Evolutionary conservation across 2,113 vertebrate genomes (phyloP).

Genomic region (Lycocorax pyrrhopterus): DNA sequence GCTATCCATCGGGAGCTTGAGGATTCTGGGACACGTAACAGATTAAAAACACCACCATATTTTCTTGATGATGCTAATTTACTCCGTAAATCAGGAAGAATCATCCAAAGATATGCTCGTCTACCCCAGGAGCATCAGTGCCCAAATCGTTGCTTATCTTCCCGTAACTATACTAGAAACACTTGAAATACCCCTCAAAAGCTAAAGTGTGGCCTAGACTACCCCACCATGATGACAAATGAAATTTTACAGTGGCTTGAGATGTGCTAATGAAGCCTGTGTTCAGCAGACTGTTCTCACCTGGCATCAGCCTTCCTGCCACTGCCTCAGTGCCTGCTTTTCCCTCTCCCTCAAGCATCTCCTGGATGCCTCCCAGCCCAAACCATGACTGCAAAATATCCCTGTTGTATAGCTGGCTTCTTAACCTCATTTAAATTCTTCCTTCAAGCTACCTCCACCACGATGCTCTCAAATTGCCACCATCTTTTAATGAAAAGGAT

Average conservation of each 20-base stretch:
- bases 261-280: neutral
- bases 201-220: neutral
- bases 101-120: accelerated
- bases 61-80: neutral
- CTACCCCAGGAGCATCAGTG: neutral
- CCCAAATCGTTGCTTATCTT: accelerated
- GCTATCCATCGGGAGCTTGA: neutral
- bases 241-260: neutral
- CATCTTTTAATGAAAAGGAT: conserved; percentile 52
- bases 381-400: conserved; percentile 43
- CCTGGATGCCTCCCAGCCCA: conserved; percentile 15
- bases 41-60: neutral
- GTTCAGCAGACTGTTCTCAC: neutral
- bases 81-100: neutral
- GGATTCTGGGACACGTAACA: neutral
- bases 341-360: neutral
- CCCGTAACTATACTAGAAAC: neutral
- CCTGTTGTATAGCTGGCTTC: conserved; percentile 43
- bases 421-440: conserved; percentile 64
- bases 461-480: conserved; percentile 49
- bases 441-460: conserved; percentile 46
- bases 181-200: neutral
- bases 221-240: neutral
- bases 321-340: neutral
- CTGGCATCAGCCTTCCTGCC: neutral